These are phyloP conservation scores for Cyprinodon brontotheroides DNA, from an alignment of 2,113 vertebrate genomes.

Conservation along the genomic window DNA sequence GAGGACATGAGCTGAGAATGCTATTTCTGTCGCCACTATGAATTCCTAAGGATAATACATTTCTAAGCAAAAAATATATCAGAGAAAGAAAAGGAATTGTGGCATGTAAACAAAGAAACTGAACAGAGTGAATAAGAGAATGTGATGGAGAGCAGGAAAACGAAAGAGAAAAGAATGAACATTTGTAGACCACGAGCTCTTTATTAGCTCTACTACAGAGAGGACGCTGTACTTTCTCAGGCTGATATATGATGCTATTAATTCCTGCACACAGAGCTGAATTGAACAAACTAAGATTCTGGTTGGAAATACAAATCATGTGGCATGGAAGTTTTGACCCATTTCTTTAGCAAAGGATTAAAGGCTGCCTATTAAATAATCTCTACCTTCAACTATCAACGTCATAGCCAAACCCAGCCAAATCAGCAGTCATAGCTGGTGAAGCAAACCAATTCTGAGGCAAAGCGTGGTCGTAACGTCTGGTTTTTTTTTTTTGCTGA, in stretches of 20 bases:
- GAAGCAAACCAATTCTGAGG: conserved; percentile 31
- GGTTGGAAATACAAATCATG: neutral
- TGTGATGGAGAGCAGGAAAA: conserved; percentile 7
- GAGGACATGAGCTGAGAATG: conserved; percentile 8
- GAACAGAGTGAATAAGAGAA: neutral
- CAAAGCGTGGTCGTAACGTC: conserved; percentile 28
- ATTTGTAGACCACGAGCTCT: conserved; percentile 57
- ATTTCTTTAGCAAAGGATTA: neutral
- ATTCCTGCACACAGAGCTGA: conserved; percentile 7
- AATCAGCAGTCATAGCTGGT: conserved; percentile 22
- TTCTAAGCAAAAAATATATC: neutral
- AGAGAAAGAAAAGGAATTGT: neutral
- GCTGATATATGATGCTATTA: conserved; percentile 48
- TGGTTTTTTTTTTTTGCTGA: neutral
- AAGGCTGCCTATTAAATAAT: conserved; percentile 34
- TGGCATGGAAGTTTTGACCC: conserved; percentile 5
- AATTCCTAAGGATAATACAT: conserved; percentile 12
- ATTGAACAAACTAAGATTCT: neutral
- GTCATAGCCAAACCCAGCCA: neutral
- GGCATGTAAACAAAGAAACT: neutral
- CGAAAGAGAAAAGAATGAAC: conserved; percentile 25
- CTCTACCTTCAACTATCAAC: conserved; percentile 2
- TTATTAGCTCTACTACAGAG: conserved; percentile 38
- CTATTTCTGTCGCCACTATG: conserved; percentile 28
- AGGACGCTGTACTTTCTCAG: conserved; percentile 11